Evolutionary conservation across 2,888 invertebrate species (phyloP).

Genomic region (Caenorhabditis sp.): DNA sequence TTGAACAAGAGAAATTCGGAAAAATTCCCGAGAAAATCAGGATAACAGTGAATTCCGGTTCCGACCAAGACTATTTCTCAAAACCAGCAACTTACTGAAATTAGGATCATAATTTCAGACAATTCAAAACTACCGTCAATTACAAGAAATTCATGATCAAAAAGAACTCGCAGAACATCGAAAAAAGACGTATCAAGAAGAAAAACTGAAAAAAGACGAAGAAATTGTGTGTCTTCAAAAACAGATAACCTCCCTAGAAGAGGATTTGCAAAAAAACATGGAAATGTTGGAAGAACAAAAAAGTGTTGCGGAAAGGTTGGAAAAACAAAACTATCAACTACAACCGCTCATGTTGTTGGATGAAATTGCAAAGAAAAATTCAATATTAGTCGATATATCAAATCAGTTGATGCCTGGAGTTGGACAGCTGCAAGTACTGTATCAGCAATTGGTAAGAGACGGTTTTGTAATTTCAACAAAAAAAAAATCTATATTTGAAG

Average conservation of each 20-base stretch:
- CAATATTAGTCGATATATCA: slow-evolving; percentile 14
- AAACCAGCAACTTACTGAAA: too few species aligned
- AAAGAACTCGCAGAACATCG: slow-evolving; percentile 50
- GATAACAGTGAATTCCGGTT: too few species aligned
- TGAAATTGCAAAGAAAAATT: slow-evolving; percentile 28
- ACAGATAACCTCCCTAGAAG: slow-evolving; percentile 25
- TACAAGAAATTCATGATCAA: slow-evolving; percentile 44
- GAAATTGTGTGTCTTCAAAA: slow-evolving; percentile 42
- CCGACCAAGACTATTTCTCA: too few species aligned
- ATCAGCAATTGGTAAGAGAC: slow-evolving; percentile 31
- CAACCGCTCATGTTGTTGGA: slow-evolving; percentile 37
- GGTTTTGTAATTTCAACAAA: background rate
- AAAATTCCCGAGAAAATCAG: too few species aligned
- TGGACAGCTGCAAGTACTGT: slow-evolving; percentile 13
- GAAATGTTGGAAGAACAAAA: slow-evolving; percentile 43
- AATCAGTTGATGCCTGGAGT: slow-evolving; percentile 20
- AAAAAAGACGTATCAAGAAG: slow-evolving; percentile 43
- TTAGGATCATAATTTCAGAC: slow-evolving; percentile 34
- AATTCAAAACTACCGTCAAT: slow-evolving; percentile 39
- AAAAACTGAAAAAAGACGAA: slow-evolving; percentile 29
- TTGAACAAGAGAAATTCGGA: too few species aligned
- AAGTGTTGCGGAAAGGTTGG: slow-evolving; percentile 31
- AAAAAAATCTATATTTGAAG: slow-evolving; percentile 10
- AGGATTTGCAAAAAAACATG: slow-evolving; percentile 35
- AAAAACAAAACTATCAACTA: slow-evolving; percentile 35